Percentiles rank a stretch among this genome's conserved stretches.
phyloP scores from a whole-genome alignment of 2,113 vertebrate species.

The Eclectus roratus region DNA sequence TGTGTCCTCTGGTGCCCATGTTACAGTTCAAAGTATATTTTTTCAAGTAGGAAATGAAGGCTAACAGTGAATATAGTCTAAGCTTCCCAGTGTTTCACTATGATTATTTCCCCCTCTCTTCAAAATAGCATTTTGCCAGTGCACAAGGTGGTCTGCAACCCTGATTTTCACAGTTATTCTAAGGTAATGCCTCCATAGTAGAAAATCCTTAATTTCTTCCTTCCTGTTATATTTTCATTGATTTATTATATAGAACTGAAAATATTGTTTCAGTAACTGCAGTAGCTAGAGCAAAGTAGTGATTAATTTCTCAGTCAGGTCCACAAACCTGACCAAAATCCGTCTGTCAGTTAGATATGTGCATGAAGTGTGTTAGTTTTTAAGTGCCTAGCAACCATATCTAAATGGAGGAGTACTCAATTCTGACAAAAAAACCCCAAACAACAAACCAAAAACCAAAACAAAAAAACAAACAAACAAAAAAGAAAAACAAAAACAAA shows the following conservation, averaged over 20 bases:
- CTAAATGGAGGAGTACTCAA: neutral
- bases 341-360: neutral
- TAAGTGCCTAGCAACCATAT: neutral
- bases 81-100: neutral
- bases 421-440: neutral
- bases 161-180: neutral
- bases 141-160: neutral
- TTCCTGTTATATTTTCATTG: neutral
- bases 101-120: neutral
- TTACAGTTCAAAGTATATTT: neutral
- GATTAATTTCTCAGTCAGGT: neutral
- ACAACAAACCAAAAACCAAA: too few species aligned
- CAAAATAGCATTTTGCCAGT: neutral
- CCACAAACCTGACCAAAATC: neutral
- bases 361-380: neutral
- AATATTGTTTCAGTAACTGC: neutral
- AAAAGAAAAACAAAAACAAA: neutral
- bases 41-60: neutral
- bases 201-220: neutral
- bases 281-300: neutral
- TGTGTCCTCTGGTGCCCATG: neutral
- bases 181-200: neutral
- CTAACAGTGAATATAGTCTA: neutral
- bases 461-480: neutral
- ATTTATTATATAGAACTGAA: neutral